These are phyloP conservation scores for Cervus canadensis DNA, from an alignment of 2,113 vertebrate species.

Conservation along the genomic window DNA sequence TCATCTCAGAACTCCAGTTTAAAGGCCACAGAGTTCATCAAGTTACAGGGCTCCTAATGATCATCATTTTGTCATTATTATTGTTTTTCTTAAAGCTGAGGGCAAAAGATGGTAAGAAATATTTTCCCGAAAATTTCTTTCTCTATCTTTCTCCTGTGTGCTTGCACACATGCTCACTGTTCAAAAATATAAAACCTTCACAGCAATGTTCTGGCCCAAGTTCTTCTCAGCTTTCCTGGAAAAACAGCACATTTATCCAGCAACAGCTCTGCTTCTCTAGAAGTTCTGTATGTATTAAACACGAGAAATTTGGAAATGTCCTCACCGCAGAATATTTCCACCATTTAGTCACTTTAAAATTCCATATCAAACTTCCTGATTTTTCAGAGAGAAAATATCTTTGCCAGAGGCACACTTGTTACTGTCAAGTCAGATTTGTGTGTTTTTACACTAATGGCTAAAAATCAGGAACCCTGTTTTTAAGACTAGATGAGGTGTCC, in stretches of 20 bases:
- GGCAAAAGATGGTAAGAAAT: neutral
- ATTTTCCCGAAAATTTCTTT: neutral
- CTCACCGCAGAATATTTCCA: neutral
- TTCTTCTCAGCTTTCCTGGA: neutral
- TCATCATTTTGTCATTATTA: neutral
- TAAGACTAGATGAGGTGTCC: neutral
- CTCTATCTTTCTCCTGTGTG: neutral
- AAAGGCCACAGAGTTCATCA: accelerated
- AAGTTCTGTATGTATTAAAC: neutral
- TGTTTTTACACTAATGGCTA: conserved; percentile 3
- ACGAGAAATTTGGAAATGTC: neutral
- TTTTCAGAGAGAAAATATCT: conserved; percentile 24
- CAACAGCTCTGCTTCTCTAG: neutral
- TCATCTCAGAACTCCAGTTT: neutral
- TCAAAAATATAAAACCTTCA: neutral
- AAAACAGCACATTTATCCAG: neutral
- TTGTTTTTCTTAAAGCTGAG: neutral
- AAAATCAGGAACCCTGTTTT: neutral
- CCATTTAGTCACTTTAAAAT: conserved; percentile 26
- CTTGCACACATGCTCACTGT: neutral
- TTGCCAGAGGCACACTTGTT: neutral
- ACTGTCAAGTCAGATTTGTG: conserved; percentile 32
- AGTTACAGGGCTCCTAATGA: neutral
- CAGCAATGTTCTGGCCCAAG: neutral
- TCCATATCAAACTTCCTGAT: conserved; percentile 14